These are phyloP conservation scores for Poliocrania exsul DNA, from an alignment of 2,797 vertebrate genomes.

Conservation along the genomic window DNA sequence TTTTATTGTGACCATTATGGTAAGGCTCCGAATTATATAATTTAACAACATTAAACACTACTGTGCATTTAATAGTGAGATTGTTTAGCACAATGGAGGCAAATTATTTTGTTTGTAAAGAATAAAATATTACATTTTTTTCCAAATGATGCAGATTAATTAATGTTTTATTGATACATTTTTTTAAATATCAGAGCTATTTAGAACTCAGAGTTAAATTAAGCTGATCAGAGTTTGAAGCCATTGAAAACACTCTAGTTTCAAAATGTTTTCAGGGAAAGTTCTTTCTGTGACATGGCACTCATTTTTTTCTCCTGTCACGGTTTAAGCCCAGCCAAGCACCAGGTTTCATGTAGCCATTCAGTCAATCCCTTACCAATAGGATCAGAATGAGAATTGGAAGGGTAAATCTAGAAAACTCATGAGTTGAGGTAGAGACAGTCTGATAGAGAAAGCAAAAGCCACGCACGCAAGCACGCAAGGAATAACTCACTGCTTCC, in stretches of 20 bases:
- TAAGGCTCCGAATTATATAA: neutral
- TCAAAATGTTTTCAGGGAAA: neutral
- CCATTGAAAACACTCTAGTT: neutral
- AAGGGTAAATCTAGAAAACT: neutral
- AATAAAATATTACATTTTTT: neutral
- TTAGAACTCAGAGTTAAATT: neutral
- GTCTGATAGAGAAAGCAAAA: neutral
- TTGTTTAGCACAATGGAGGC: neutral
- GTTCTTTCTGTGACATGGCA: neutral
- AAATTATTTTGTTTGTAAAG: neutral
- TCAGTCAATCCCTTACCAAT: neutral
- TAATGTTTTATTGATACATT: neutral
- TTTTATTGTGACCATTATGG: neutral
- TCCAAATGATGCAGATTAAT: neutral
- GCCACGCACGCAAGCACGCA: rapidly evolving
- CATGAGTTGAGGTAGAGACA: neutral
- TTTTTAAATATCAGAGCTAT: neutral
- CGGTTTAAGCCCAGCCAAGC: neutral
- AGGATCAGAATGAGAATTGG: neutral
- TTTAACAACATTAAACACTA: neutral
- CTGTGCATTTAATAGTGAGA: neutral
- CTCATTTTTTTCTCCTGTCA: neutral
- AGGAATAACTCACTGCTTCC: neutral
- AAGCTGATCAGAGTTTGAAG: neutral
- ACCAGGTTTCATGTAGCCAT: neutral